phyloP scores from a whole-genome alignment of 2,113 vertebrate species.

The Lampris incognitus region DNA sequence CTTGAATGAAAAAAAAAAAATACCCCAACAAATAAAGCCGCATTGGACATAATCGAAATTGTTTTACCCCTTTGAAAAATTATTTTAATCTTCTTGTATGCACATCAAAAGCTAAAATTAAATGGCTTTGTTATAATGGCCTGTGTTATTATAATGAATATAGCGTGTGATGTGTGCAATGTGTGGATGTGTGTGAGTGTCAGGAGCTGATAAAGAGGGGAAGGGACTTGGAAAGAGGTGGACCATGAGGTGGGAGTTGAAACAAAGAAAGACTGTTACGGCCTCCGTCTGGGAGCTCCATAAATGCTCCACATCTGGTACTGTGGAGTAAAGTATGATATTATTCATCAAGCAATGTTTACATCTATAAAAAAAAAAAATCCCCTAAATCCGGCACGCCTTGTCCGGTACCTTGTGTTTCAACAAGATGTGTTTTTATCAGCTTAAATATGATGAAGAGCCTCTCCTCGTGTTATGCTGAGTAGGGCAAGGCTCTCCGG shows the following conservation, averaged over 20 bases:
- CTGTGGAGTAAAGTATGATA: conserved; percentile 13
- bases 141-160: background rate
- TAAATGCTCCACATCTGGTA: conserved; percentile 25
- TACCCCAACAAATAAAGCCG: conserved; percentile 27
- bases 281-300: background rate
- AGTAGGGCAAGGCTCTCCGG: conserved; percentile 55
- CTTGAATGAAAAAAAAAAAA: conserved; percentile 13
- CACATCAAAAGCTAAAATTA: background rate
- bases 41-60: conserved; percentile 16
- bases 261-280: conserved; percentile 18
- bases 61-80: background rate
- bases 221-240: too few species aligned
- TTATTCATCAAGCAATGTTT: conserved; percentile 33
- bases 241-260: background rate
- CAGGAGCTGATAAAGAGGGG: background rate
- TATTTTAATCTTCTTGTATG: too few species aligned
- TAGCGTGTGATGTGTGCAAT: too few species aligned
- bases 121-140: background rate
- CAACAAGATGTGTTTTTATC: conserved; percentile 29
- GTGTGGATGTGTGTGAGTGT: too few species aligned
- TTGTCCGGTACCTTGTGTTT: conserved; percentile 5
- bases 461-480: conserved; percentile 28
- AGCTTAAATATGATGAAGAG: conserved; percentile 43
- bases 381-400: background rate
- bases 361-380: conserved; percentile 8